Percentiles rank a stretch among this genome's conserved stretches.
Conservation (phyloP, 2,797 vertebrate species). For the Pseudopleuronectes americanus region DNA sequence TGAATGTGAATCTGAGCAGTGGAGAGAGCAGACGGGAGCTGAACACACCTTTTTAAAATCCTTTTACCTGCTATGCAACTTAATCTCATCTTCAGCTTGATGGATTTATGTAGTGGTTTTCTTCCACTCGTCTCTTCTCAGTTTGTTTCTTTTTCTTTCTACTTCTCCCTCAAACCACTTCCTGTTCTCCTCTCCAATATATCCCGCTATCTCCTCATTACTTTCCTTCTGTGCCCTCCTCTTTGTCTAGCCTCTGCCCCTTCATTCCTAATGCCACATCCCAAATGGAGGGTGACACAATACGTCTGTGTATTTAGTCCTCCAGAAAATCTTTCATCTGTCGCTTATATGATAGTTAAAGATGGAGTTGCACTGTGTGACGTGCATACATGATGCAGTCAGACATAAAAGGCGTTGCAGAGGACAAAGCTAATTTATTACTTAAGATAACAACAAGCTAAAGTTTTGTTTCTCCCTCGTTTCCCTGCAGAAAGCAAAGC, state of each 20-base stretch:
- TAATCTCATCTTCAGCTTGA: constrained; percentile 36
- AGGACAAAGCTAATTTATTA: constrained; percentile 10
- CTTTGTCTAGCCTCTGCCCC: constrained; percentile 12
- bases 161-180: constrained; percentile 19
- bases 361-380: constrained; percentile 37
- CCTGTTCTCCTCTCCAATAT: constrained; percentile 1
- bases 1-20: constrained; percentile 59
- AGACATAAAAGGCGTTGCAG: constrained; percentile 15
- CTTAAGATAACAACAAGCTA: background rate
- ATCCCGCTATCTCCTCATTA: background rate
- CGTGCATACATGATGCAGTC: constrained; percentile 39
- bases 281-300: constrained; percentile 73
- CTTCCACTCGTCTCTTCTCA: constrained; percentile 19
- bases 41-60: constrained; percentile 49
- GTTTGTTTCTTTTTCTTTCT: constrained; percentile 13
- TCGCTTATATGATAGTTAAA: constrained; percentile 63
- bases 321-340: constrained; percentile 60
- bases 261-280: constrained; percentile 39
- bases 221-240: constrained; percentile 1
- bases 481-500: constrained; percentile 83
- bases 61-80: constrained; percentile 38
- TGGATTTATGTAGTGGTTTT: constrained; percentile 23
- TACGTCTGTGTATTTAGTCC: constrained; percentile 73
- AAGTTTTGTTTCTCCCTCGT: constrained; percentile 11
- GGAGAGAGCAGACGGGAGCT: constrained; percentile 48